Evolutionary conservation across 1,140 invertebrate genomes (phyloP).

Genomic region (Brachystomella parvula): DNA sequence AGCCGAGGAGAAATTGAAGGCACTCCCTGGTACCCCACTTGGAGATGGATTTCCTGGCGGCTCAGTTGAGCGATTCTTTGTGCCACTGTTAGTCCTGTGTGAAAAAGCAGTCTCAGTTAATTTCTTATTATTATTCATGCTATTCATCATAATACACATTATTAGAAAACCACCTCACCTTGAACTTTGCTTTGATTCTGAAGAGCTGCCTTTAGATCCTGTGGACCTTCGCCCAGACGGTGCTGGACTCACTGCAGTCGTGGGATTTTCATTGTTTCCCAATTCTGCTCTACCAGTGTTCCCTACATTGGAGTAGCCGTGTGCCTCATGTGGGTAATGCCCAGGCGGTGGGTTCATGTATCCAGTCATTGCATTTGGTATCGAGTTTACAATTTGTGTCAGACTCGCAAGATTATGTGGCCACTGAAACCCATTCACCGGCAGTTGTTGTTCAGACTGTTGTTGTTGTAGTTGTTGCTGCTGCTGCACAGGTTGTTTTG

Average conservation of each 20-base stretch:
- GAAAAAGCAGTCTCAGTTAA: background rate
- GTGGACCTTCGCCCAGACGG: background rate
- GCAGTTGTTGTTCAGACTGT: background rate
- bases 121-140: too few species aligned
- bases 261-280: background rate
- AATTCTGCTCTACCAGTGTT: conserved; percentile 6
- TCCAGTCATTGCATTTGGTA: conserved; percentile 29
- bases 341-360: conserved; percentile 16
- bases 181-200: conserved; percentile 18
- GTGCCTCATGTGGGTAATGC: background rate
- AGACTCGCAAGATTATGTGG: conserved; percentile 35
- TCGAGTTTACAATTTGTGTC: conserved; percentile 36
- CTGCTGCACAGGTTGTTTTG: too few species aligned
- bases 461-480: conserved; percentile 3
- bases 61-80: background rate
- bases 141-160: too few species aligned
- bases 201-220: conserved; percentile 9
- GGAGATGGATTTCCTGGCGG: background rate
- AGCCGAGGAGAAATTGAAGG: conserved; percentile 33
- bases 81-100: background rate
- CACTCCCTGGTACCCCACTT: conserved; percentile 25
- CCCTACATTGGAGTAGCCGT: background rate
- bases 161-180: too few species aligned
- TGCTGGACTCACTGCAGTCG: background rate
- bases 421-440: conserved; percentile 29